Percentiles rank a stretch among this genome's conserved stretches.
phyloP scores from a whole-genome alignment of 2,113 vertebrate species.

The Leptodactylus fuscus region DNA sequence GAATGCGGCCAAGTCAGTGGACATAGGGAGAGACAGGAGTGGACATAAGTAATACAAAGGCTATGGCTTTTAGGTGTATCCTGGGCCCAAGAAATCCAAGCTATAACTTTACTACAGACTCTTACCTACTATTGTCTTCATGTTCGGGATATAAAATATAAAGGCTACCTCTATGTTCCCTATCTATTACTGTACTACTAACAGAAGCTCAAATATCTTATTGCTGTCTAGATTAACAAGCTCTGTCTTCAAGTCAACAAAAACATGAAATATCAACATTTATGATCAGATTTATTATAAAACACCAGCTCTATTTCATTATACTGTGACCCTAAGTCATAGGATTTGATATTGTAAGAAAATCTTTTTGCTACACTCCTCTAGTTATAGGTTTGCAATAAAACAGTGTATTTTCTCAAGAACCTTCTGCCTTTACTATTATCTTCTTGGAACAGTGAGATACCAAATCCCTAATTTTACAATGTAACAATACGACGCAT shows the following conservation, averaged over 20 bases:
- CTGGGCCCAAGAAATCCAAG: not conserved
- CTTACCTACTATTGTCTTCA: not conserved
- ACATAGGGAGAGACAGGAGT: no score
- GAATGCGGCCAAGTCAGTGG: no score
- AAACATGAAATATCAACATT: not conserved
- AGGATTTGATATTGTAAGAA: not conserved
- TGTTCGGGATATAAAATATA: no score
- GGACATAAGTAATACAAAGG: not conserved
- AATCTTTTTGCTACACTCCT: not conserved
- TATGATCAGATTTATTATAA: no score
- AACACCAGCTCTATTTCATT: not conserved
- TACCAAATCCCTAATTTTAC: not conserved
- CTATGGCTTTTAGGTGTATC: not conserved
- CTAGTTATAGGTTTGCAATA: not conserved
- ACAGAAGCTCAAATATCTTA: not conserved
- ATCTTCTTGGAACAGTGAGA: not conserved
- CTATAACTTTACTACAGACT: not conserved
- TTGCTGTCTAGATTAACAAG: no score
- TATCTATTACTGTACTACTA: not conserved
- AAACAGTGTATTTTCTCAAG: not conserved
- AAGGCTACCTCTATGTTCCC: not conserved
- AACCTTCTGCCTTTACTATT: not conserved
- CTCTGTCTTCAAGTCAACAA: not conserved
- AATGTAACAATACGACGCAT: not conserved
- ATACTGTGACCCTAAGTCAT: not conserved